Conservation (phyloP, 92 coral and sea anemone species). For the Paramuricea clavata region DNA sequence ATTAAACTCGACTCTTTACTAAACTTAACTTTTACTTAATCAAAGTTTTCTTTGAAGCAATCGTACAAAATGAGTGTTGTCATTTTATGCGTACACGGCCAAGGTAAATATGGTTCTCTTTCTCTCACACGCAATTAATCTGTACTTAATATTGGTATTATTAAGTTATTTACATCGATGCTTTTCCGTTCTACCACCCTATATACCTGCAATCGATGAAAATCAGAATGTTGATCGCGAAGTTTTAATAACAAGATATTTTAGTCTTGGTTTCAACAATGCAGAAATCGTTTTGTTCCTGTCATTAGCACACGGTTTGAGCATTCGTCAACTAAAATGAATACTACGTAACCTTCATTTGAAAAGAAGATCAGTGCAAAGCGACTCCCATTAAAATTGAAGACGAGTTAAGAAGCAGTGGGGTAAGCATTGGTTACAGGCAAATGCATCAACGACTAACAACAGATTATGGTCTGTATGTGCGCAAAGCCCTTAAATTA, state of each 20-base stretch:
- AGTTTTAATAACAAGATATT: background rate
- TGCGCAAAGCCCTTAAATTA: conserved; percentile 34
- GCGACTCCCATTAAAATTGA: conserved; percentile 25
- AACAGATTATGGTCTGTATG: conserved; percentile 7
- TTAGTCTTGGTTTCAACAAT: background rate
- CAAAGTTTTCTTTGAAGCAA: too few relatives aligned
- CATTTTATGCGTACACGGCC: background rate
- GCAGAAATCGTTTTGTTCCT: background rate
- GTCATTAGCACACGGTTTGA: background rate
- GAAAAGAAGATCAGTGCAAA: background rate
- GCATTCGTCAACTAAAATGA: background rate
- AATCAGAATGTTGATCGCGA: background rate
- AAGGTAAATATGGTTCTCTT: background rate
- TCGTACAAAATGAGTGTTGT: too few relatives aligned
- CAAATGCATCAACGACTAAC: conserved; percentile 58
- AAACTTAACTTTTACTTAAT: too few relatives aligned
- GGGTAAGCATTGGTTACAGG: conserved; percentile 54
- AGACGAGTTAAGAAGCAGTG: conserved; percentile 33
- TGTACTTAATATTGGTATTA: background rate
- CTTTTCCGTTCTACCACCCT: background rate
- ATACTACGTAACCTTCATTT: too few relatives aligned
- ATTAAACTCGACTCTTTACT: too few relatives aligned
- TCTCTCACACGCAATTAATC: too few relatives aligned
- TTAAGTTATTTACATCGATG: background rate
- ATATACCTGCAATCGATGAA: background rate